Conservation (phyloP, 2,113 vertebrate genomes). For the Neodontobutis hainanensis region DNA sequence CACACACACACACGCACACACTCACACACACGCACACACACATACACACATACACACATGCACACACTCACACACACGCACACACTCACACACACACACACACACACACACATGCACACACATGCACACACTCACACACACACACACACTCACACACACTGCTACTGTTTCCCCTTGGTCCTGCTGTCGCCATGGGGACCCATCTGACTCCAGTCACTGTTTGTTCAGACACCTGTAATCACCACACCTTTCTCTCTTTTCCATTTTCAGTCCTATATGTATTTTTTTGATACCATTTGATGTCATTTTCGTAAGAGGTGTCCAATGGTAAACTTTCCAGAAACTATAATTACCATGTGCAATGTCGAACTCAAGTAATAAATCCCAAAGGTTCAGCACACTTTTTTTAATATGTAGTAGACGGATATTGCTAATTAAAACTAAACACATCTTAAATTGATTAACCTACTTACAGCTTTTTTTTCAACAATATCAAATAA, state of each 20-base stretch:
- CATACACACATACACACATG: background rate
- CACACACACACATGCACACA: background rate
- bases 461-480: too few relatives aligned
- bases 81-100: background rate
- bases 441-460: too few relatives aligned
- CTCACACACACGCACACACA: background rate
- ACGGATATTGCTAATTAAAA: too few relatives aligned
- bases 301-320: too few relatives aligned
- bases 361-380: too few relatives aligned
- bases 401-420: too few relatives aligned
- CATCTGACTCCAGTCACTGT: conserved; percentile 45
- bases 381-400: too few relatives aligned
- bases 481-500: too few relatives aligned
- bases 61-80: too few relatives aligned
- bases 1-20: background rate
- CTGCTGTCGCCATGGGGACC: conserved; percentile 57
- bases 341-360: too few relatives aligned
- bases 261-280: background rate
- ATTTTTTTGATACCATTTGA: background rate
- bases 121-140: conserved; percentile 6
- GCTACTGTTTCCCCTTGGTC: background rate
- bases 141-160: background rate
- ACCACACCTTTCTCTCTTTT: background rate
- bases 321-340: too few relatives aligned
- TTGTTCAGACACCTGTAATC: conserved; percentile 37